These are phyloP conservation scores for Limnephilus auricula DNA, from an alignment of 2,888 invertebrate genomes.

Conservation along the genomic window DNA sequence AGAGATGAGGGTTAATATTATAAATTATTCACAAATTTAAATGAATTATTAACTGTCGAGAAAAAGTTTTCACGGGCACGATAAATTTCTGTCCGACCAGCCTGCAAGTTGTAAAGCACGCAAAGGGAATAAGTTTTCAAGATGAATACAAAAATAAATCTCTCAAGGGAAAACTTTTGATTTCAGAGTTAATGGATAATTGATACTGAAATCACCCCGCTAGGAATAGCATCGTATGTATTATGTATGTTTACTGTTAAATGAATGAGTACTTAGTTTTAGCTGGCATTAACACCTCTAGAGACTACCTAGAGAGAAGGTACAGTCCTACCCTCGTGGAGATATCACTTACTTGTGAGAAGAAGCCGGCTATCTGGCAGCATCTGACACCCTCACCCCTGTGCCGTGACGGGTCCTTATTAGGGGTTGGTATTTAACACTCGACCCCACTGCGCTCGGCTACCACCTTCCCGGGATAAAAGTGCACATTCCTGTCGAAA, in stretches of 20 bases:
- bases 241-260: not conserved
- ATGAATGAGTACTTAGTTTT: not conserved
- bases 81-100: not conserved
- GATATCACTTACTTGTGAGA: slow-evolving; percentile 36
- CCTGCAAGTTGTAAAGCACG: not conserved
- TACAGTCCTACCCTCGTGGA: slow-evolving; percentile 6
- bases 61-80: not conserved
- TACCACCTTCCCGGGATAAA: slow-evolving; percentile 53
- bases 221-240: not conserved
- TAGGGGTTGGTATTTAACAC: slow-evolving; percentile 48
- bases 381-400: slow-evolving; percentile 36
- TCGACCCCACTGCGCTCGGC: slow-evolving; percentile 17
- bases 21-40: not conserved
- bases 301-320: not conserved
- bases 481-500: slow-evolving; percentile 65
- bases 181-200: not conserved
- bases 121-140: not conserved
- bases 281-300: not conserved
- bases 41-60: not conserved
- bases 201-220: not conserved
- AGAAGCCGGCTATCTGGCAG: slow-evolving; percentile 5
- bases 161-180: not conserved
- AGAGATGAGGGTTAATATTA: not conserved
- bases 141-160: not conserved
- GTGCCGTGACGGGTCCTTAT: slow-evolving; percentile 25